phyloP scores from a whole-genome alignment of 2,113 vertebrate genomes.

The Myocastor coypus region DNA sequence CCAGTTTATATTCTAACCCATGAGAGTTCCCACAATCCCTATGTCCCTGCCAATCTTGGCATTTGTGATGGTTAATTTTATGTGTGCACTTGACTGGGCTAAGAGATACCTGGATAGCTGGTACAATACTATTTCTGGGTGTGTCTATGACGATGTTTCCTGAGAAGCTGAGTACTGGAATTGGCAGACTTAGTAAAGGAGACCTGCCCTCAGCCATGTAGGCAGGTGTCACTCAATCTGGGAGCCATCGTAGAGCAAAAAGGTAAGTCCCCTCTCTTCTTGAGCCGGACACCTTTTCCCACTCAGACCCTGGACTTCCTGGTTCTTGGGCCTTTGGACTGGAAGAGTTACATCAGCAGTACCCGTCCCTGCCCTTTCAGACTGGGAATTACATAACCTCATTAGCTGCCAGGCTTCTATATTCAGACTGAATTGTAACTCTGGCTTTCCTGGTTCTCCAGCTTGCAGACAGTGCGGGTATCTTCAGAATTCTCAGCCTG shows the following conservation, averaged over 20 bases:
- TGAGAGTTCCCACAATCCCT: not conserved
- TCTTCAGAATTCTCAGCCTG: not conserved
- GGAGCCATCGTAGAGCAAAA: not conserved
- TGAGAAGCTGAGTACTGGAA: not conserved
- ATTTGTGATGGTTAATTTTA: not conserved
- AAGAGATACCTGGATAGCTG: not conserved
- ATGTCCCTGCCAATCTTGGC: not conserved
- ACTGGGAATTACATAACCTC: not conserved
- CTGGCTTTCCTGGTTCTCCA: not conserved
- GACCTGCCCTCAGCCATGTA: not conserved
- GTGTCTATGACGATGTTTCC: not conserved
- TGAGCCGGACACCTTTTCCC: not conserved
- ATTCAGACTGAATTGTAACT: not conserved
- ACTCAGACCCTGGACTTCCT: not conserved
- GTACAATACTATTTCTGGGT: slow-evolving; percentile 7
- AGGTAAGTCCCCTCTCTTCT: not conserved
- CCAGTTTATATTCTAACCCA: not conserved
- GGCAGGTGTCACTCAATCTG: not conserved
- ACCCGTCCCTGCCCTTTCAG: not conserved
- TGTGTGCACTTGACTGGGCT: slow-evolving; percentile 23
- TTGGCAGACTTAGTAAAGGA: not conserved
- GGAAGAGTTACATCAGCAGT: not conserved
- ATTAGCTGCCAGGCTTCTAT: not conserved
- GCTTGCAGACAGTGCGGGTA: not conserved
- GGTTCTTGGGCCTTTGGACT: not conserved